Base-by-base conservation (phyloP, 2,888 invertebrate genomes). In the Harpagoxenus sublaevis region DNA sequence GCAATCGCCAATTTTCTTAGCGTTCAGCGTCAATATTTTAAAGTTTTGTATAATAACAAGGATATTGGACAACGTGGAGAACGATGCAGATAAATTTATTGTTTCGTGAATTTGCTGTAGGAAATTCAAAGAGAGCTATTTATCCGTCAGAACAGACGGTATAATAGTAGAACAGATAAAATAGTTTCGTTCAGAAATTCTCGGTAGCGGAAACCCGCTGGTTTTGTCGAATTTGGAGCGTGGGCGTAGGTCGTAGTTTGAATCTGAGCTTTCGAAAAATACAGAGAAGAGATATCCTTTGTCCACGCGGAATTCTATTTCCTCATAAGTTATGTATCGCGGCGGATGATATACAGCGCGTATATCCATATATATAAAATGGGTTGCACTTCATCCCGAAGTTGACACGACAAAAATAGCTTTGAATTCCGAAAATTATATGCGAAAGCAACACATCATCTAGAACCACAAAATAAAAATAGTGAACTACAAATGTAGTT, bases 301-400 rank as follows among this genome's bases (percentile, higher is more conserved):
- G 70, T 57, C 57, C 57, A 78, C 31, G n/a, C 15, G n/a, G 45
- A 57, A 78, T 51, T 70, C 78, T 70, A 78, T 78, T 78, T 78
- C 45, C 70, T 78, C 45, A 31, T 68, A 78, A 78, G 70, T 78
- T 68, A 78, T 70, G 70, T 78, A 70, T 78, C n/a, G 68, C 28
- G 51, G 9, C 8, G 4, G 35, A 78, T 78, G 68, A 70, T 45
- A 6, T 45, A 68, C 18, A 71, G 4, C 4, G 42, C n/a, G 35
- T 9, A 18, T 51, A 48, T 53, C 2, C 3, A n/a, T n/a, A n/a
- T 53, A 12, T 65, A 42, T 65, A 65, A 45, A 65, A 45, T 65
- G 23, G 45, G 23, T 45, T 65, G 45, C 42, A 28, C 45, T 65
- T 28, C 42, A 65, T 65, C 15, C 42, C 12, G 65, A 65, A 65